These are phyloP conservation scores for Centropus unirufus DNA, from an alignment of 2,113 vertebrate species.

Conservation along the genomic window DNA sequence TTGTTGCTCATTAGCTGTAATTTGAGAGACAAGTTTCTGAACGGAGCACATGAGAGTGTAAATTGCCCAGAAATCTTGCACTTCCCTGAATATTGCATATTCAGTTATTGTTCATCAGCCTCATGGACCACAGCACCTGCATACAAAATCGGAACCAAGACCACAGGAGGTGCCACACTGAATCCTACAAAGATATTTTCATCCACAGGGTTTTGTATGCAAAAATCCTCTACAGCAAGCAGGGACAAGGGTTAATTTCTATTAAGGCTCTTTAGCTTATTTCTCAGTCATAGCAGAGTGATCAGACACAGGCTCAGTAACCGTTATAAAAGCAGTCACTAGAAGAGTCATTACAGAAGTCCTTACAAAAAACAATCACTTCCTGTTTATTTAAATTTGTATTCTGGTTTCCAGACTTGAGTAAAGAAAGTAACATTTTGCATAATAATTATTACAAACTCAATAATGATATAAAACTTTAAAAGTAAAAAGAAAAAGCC, in stretches of 20 bases:
- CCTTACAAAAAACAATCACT: not conserved
- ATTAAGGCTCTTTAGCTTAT: not conserved
- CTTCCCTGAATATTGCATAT: not conserved
- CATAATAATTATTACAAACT: not conserved
- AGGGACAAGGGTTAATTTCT: not conserved
- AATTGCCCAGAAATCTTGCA: not conserved
- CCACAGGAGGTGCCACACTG: not conserved
- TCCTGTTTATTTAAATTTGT: not conserved
- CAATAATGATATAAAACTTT: not conserved
- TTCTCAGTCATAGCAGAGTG: not conserved
- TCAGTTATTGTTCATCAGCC: not conserved
- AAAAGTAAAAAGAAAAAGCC: not conserved
- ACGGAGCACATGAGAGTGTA: not conserved
- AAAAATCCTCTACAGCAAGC: not conserved
- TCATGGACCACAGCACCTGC: not conserved
- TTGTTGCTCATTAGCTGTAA: constrained; percentile 15
- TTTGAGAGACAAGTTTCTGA: not conserved
- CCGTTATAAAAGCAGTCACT: not conserved
- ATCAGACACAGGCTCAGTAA: not conserved
- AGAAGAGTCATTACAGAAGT: too few species aligned
- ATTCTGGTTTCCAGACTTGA: not conserved
- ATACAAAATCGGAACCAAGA: not conserved
- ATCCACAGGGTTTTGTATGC: not conserved
- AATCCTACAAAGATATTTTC: not conserved
- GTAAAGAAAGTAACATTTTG: not conserved